Base-by-base conservation (phyloP, 2,888 invertebrate species). In the Isoperla grammatica region DNA sequence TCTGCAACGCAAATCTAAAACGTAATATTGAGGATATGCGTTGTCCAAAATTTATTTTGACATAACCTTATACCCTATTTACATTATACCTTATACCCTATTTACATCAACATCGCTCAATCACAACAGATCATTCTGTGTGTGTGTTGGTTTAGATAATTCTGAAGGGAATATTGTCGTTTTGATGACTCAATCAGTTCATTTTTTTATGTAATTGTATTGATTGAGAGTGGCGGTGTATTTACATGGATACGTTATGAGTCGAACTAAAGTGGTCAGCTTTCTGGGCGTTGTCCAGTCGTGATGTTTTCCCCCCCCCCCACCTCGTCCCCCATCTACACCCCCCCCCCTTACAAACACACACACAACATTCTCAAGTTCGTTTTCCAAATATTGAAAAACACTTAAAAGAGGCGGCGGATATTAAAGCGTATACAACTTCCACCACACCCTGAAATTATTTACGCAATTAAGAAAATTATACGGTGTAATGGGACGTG, bases 381-480 rank as follows among this genome's bases (percentile, higher is more conserved):
- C 46, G 22, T 11, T 46, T 19, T 11, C 22, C 22, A 46, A 46
- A 46, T 19, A 46, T 46, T 46, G 46, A 46, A 45, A 45, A 46
- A 46, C 46, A 22, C 20, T 11, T 17, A 5, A 19, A 46, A 46
- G 46, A 46, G n/a, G n/a, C 17, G 17, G 4, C 29, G 29, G 29
- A 29, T 29, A 29, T 20, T 46, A 46, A n/a, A 46, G 20, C 11
- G 12, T 17, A 20, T 46, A 20, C 22, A 20, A 17, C 46, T 22
- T 17, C 17, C n/a, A 46, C 46, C 46, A 46, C 46, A 46, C 46
- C 46, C 46, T 22, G 1, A 46, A 46, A 46, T 46, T 19, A 46
- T 46, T 46, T 19, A 46, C 46, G 46, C 20, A 46, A 46, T 46
- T 46, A 46, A 46, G 20, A 12, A 46, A 46, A 46, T 46, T 29